Evolutionary conservation across 2,797 vertebrate species (phyloP).

Genomic region (Helicolenus hilgendorfi): DNA sequence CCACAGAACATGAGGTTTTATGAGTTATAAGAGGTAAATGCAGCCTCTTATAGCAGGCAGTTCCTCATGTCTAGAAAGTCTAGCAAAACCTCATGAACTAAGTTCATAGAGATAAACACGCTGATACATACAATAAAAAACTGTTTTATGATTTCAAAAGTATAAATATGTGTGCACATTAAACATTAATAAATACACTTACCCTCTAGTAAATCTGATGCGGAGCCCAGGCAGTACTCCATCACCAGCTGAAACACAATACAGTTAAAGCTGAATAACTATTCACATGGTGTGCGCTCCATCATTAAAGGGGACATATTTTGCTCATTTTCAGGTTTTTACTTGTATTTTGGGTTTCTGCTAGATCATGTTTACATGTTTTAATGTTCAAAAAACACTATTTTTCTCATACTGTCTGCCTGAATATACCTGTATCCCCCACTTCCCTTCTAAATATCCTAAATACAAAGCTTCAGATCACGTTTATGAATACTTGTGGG

Average conservation of each 20-base stretch:
- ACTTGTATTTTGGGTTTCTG: neutral
- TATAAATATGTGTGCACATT: neutral
- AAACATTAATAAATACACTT: slow-evolving; percentile 67
- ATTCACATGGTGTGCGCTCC: neutral
- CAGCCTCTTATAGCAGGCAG: neutral
- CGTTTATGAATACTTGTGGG: slow-evolving; percentile 4
- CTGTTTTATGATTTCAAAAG: neutral
- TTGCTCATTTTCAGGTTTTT: neutral
- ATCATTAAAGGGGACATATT: neutral
- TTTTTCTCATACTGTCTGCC: neutral
- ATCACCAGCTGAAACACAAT: slow-evolving; percentile 94
- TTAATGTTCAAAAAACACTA: neutral
- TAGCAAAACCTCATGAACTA: neutral
- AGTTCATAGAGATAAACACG: neutral
- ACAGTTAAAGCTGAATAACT: slow-evolving; percentile 19
- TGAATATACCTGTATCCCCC: too few relatives aligned
- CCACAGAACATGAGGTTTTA: slow-evolving; percentile 8
- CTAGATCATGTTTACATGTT: neutral
- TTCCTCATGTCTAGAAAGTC: neutral
- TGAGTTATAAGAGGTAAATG: slow-evolving; percentile 8
- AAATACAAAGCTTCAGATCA: slow-evolving; percentile 1
- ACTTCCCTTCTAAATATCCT: neutral
- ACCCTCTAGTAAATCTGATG: slow-evolving; percentile 98
- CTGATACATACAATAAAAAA: neutral
- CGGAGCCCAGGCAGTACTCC: slow-evolving; percentile 99